Percentiles rank a stretch among this genome's conserved stretches.
These are phyloP conservation scores for Vicugna pacos DNA, from an alignment of 2,113 vertebrate genomes.

Conservation along the genomic window DNA sequence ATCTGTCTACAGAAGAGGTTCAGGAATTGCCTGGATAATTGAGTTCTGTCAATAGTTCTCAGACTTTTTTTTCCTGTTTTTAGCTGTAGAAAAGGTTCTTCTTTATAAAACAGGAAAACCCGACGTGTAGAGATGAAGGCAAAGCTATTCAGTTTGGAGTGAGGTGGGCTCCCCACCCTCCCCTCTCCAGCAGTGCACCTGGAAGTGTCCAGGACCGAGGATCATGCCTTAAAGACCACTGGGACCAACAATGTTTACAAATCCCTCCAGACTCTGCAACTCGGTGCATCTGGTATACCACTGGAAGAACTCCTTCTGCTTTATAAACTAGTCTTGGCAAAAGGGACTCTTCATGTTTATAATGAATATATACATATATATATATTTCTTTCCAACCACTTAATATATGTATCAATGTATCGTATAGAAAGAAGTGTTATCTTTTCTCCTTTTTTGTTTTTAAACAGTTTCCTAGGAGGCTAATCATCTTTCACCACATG, in stretches of 20 bases:
- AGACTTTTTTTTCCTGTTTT: background rate
- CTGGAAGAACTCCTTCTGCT: background rate
- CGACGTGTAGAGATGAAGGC: background rate
- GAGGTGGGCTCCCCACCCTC: background rate
- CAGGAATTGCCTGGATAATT: background rate
- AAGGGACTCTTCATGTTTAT: background rate
- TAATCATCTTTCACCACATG: constrained; percentile 66
- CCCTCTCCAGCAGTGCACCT: background rate
- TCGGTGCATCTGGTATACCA: background rate
- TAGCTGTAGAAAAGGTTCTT: background rate
- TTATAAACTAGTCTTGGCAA: constrained; percentile 14
- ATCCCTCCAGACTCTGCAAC: background rate
- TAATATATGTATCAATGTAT: background rate
- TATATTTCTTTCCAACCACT: background rate
- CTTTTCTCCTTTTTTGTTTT: background rate
- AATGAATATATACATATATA: background rate
- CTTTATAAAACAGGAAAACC: background rate
- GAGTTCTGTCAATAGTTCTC: background rate
- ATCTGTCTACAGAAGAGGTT: background rate
- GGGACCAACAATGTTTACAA: background rate
- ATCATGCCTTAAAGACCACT: background rate
- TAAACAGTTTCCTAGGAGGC: constrained; percentile 31
- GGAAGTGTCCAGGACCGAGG: background rate
- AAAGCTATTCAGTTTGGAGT: background rate
- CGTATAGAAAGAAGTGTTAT: background rate